These are phyloP conservation scores for Zaprionus lineosus DNA, from an alignment of 2,888 invertebrate genomes.

Conservation along the genomic window DNA sequence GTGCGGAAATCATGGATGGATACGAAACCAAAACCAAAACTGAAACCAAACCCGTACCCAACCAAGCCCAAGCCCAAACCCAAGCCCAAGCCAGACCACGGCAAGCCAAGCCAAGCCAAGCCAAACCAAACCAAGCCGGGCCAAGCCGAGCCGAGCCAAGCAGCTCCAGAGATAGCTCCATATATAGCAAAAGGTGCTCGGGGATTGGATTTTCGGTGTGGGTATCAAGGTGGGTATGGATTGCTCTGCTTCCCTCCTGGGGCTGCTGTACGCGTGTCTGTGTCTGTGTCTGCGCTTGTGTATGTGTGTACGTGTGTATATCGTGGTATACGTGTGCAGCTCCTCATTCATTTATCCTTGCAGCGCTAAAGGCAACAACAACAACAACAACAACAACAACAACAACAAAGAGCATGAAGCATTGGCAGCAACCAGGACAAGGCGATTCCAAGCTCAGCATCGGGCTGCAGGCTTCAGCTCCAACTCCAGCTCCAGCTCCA, in stretches of 20 bases:
- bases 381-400: slow-evolving; percentile 51
- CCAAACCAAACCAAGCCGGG: slow-evolving; percentile 19
- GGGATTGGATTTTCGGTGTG: slow-evolving; percentile 33
- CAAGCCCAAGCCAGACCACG: slow-evolving; percentile 13
- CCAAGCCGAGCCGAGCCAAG: slow-evolving; percentile 23
- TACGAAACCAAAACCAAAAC: slow-evolving; percentile 47
- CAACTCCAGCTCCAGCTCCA: neutral
- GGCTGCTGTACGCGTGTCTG: slow-evolving; percentile 39
- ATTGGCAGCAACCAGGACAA: slow-evolving; percentile 70
- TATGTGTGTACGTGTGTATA: slow-evolving; percentile 21
- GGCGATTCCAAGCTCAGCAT: slow-evolving; percentile 45
- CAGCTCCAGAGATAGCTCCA: slow-evolving; percentile 5
- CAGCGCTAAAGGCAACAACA: slow-evolving; percentile 63
- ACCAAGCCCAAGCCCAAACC: slow-evolving; percentile 42
- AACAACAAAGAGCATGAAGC: slow-evolving; percentile 70
- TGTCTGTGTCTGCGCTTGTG: slow-evolving; percentile 9
- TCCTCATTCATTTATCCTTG: slow-evolving; percentile 78
- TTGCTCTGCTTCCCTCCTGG: slow-evolving; percentile 35
- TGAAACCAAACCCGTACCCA: slow-evolving; percentile 58
- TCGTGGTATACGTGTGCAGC: slow-evolving; percentile 44
- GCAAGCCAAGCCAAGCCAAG: slow-evolving; percentile 26
- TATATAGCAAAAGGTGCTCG: slow-evolving; percentile 43
- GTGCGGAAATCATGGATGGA: slow-evolving; percentile 80
- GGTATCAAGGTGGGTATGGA: slow-evolving; percentile 7
- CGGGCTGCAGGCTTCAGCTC: slow-evolving; percentile 10